Conservation (phyloP, 2,797 vertebrate genomes). For the Alexandromys oeconomus region DNA sequence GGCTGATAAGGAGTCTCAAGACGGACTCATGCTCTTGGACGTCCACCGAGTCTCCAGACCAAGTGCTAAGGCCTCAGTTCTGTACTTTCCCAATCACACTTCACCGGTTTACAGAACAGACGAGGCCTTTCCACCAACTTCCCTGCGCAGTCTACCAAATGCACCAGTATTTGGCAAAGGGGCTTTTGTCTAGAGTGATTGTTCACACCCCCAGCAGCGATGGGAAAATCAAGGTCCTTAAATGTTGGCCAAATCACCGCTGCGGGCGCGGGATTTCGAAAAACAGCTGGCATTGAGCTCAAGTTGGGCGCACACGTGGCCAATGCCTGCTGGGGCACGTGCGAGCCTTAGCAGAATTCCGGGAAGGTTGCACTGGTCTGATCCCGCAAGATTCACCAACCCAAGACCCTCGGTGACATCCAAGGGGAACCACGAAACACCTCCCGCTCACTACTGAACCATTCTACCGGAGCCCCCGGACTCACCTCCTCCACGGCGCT, state of each 20-base stretch:
- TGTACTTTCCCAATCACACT: neutral
- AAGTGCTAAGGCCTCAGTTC: neutral
- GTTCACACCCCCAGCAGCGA: neutral
- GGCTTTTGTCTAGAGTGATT: neutral
- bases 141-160: neutral
- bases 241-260: neutral
- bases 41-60: neutral
- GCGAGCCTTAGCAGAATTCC: neutral
- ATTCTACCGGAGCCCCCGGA: neutral
- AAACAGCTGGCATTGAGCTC: neutral
- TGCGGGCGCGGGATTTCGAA: neutral
- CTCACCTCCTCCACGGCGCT: conserved; percentile 74
- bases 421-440: neutral
- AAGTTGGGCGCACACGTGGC: conserved; percentile 72
- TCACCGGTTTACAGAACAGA: neutral
- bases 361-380: neutral
- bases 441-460: neutral
- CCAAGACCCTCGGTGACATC: neutral
- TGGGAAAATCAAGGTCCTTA: neutral
- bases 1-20: conserved; percentile 63
- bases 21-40: neutral
- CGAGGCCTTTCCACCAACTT: neutral
- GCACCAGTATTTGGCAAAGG: neutral
- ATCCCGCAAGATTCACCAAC: no score
- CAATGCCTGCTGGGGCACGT: conserved; percentile 41